Conservation (phyloP, 2,797 vertebrate genomes). For the Microchirus variegatus region DNA sequence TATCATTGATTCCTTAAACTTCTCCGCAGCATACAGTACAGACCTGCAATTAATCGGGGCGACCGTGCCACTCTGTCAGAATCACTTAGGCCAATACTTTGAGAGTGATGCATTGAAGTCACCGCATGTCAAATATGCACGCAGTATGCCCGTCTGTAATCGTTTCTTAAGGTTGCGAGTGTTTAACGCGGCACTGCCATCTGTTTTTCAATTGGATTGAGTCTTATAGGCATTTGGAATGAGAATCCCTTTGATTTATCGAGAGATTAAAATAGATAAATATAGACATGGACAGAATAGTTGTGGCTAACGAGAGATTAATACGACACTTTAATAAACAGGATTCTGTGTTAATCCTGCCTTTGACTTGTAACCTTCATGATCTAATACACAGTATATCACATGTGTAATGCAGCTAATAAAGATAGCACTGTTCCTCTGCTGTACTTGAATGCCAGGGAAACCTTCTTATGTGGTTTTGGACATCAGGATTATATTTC, state of each 20-base stretch:
- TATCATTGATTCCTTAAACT: conserved; percentile 36
- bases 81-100: conserved; percentile 64
- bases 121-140: conserved; percentile 49
- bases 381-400: not conserved
- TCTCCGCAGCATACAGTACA: conserved; percentile 46
- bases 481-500: conserved; percentile 15
- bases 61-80: conserved; percentile 41
- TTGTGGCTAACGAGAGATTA: conserved; percentile 44
- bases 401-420: conserved; percentile 1
- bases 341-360: conserved; percentile 55
- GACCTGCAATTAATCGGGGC: conserved; percentile 51
- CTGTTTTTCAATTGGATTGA: conserved; percentile 70
- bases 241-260: conserved; percentile 63
- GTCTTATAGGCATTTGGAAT: conserved; percentile 58
- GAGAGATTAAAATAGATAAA: conserved; percentile 73
- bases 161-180: conserved; percentile 72
- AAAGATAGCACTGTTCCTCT: not conserved
- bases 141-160: conserved; percentile 51
- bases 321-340: conserved; percentile 49
- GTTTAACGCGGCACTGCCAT: conserved; percentile 62
- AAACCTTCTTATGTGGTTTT: conserved; percentile 11
- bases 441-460: conserved; percentile 1
- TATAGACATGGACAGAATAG: conserved; percentile 50
- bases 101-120: conserved; percentile 58
- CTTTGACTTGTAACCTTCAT: conserved; percentile 35